Conservation (phyloP, 2,797 vertebrate species). For the Helarctos malayanus region DNA sequence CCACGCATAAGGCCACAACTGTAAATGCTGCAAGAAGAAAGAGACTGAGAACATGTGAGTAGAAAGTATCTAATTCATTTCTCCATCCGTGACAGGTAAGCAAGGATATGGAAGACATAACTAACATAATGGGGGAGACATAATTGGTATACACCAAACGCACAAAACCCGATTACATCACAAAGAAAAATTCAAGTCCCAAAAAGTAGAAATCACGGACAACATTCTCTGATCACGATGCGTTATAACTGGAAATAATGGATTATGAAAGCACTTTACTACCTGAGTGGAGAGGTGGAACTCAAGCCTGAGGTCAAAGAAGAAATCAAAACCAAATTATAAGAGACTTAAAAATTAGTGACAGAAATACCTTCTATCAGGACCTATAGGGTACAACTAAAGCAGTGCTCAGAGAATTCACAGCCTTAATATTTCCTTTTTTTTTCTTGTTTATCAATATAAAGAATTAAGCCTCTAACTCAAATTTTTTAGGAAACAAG, state of each 20-base stretch:
- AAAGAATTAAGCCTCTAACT: constrained; percentile 47
- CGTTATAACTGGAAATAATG: background rate
- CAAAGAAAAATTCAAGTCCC: constrained; percentile 28
- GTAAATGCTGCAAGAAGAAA: background rate
- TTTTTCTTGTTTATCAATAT: background rate
- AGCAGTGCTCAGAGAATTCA: background rate
- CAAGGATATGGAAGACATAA: background rate
- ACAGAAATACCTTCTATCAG: background rate
- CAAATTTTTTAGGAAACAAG: background rate
- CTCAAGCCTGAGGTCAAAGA: constrained; percentile 8
- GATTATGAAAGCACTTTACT: background rate
- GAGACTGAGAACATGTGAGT: background rate
- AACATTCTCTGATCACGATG: background rate
- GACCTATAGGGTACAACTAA: background rate
- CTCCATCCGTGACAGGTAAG: background rate
- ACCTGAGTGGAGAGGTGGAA: background rate
- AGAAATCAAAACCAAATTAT: background rate
- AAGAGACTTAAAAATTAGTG: background rate
- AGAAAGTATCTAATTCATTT: background rate
- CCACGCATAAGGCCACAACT: background rate
- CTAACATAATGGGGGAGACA: background rate
- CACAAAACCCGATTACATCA: background rate
- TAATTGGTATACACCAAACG: background rate
- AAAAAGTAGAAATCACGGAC: background rate
- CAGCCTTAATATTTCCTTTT: background rate